Conservation (phyloP, 1,140 invertebrate genomes). For the Anastatus disparis region DNA sequence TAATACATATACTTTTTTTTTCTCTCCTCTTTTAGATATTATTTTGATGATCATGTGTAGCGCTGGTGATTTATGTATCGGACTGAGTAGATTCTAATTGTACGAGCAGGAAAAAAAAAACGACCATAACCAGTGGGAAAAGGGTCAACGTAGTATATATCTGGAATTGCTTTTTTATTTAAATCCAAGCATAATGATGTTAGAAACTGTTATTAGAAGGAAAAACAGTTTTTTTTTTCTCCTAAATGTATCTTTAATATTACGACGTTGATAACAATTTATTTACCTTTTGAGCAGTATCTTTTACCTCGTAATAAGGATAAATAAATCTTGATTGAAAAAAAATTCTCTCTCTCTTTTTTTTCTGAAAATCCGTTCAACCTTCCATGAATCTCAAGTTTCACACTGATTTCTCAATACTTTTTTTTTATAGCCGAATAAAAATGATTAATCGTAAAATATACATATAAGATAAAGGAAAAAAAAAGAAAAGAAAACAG, state of each 20-base stretch:
- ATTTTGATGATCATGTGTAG: neutral
- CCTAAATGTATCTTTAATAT: too few relatives aligned
- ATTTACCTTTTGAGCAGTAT: too few relatives aligned
- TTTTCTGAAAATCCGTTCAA: too few relatives aligned
- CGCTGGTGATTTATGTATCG: slow-evolving; percentile 6
- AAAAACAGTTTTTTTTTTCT: too few relatives aligned
- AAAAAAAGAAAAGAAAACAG: neutral
- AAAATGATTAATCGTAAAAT: too few relatives aligned
- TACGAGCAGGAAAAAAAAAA: slow-evolving; percentile 5
- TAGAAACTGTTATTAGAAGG: neutral
- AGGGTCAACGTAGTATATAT: neutral
- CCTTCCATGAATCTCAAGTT: too few relatives aligned
- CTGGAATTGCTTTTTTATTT: slow-evolving; percentile 1
- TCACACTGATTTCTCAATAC: too few relatives aligned
- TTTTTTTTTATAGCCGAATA: too few relatives aligned
- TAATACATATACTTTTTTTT: neutral
- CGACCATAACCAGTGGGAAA: neutral
- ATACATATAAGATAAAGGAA: neutral
- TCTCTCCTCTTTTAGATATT: neutral
- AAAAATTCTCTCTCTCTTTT: too few relatives aligned
- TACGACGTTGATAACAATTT: too few relatives aligned
- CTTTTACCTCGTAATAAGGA: too few relatives aligned
- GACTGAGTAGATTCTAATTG: slow-evolving; percentile 2
- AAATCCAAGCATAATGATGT: neutral
- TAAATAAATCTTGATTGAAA: too few relatives aligned